A percentile compares a stretch with the other conserved stretches of the same genome.
phyloP scores from a whole-genome alignment of 2,797 vertebrate genomes.

The Kryptopterus vitreolus region DNA sequence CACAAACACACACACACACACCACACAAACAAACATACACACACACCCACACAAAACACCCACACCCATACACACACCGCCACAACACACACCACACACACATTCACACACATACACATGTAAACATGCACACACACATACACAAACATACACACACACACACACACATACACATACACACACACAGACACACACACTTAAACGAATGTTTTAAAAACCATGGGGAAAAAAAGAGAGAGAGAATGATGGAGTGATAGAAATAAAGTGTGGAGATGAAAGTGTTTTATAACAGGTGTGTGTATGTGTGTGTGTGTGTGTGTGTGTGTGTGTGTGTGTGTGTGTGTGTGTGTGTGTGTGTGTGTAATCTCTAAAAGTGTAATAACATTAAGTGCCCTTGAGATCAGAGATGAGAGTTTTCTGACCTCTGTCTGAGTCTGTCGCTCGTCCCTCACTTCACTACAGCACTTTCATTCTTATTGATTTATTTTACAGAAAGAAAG shows the following conservation, averaged over 20 bases:
- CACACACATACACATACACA: neutral
- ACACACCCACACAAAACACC: neutral
- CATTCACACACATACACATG: no score
- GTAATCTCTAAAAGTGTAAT: neutral
- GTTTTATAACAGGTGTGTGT: neutral
- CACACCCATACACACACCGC: neutral
- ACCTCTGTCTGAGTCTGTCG: slow-evolving; percentile 4
- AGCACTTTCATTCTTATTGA: slow-evolving; percentile 1
- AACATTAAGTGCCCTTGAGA: slow-evolving; percentile 27
- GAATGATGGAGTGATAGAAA: slow-evolving; percentile 1
- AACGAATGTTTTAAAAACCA: neutral
- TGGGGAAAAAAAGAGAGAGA: neutral
- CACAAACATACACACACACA: neutral
- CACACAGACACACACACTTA: neutral
- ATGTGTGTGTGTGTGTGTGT: slow-evolving; percentile 4
- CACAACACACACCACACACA: no score
- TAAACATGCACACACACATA: no score
- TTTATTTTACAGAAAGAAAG: slow-evolving; percentile 18
- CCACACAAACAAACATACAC: neutral
- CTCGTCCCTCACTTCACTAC: neutral
- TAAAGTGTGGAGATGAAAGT: neutral
- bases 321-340: slow-evolving; percentile 22
- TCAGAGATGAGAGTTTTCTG: neutral
- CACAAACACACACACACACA: neutral
- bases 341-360: slow-evolving; percentile 22